Evolutionary conservation across 2,888 invertebrate genomes (phyloP).

Genomic region (Lamellibrachia satsuma): DNA sequence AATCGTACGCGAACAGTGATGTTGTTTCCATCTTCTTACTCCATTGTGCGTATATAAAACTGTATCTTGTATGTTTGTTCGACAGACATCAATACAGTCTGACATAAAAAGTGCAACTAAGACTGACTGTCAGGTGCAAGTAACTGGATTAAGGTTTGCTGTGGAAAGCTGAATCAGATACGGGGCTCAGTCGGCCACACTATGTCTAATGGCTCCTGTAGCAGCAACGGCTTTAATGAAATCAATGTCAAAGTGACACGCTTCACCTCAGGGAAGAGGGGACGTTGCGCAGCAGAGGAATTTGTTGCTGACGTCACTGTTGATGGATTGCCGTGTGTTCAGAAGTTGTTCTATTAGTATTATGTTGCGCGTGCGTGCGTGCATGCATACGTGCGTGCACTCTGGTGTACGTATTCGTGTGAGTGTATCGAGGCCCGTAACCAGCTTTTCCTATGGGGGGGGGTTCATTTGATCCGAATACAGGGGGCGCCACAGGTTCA

Average conservation of each 20-base stretch:
- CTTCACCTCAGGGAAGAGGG: neutral
- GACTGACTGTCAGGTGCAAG: conserved; percentile 9
- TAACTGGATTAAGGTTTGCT: neutral
- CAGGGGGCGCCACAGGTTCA: no score
- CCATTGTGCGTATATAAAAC: neutral
- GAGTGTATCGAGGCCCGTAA: no score
- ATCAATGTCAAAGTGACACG: neutral
- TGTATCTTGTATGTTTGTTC: neutral
- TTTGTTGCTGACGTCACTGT: neutral
- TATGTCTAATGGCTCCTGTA: neutral
- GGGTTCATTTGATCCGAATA: no score
- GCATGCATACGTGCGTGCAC: no score
- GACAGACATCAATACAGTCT: neutral
- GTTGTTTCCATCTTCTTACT: neutral
- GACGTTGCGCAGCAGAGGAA: neutral
- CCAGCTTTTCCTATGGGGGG: no score
- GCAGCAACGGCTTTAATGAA: neutral
- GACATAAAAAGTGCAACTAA: neutral
- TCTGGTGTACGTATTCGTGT: no score
- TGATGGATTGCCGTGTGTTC: neutral
- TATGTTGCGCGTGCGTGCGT: no score
- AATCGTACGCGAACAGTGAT: neutral
- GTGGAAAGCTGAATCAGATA: neutral
- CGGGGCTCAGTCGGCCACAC: neutral
- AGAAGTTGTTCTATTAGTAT: neutral